Base-by-base conservation (phyloP, 2,797 vertebrate genomes). In the Neosalanx taihuensis region DNA sequence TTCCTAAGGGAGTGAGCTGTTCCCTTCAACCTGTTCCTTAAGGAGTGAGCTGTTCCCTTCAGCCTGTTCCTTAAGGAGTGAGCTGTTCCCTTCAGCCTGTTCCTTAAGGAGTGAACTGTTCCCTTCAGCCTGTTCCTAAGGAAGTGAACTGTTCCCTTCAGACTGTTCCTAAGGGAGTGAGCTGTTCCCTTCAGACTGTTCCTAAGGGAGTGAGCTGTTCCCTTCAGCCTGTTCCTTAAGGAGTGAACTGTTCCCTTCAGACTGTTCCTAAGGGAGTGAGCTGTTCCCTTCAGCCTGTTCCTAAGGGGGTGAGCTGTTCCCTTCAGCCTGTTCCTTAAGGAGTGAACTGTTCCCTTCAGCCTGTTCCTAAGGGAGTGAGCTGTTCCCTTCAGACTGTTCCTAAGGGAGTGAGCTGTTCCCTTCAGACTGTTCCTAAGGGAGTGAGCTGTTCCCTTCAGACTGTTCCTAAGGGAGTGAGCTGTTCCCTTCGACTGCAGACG, bases 81-180 rank as follows among this genome's bases (percentile, higher is more conserved):
- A 64, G 18, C 56, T 49, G 37, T 23, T 59, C 6, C 23, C 18
- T 75, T 63, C 68, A 26, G 23, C 23, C 23, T 26, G 23, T 26
- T 26, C 23, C 23, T 26, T 1, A 26, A 1, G 23, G 23, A 26
- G 68, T 57, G 64, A 64, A 18, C 56, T 49, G 37, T 23, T 59
- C 6, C 23, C 18, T 75, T 63, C 68, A 26, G 23, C 23, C 23
- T 26, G 23, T 26, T 26, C 23, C 23, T 26, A 26, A 67, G 41
- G 31, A 31, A 67, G 68, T 57, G 64, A 64, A 18, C 56, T 49
- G 37, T 23, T 59, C 6, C 23, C 18, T 75, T 63, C 68, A n/a
- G 35, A 31, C 35, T 56, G 63, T 1, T 26, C 23, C 23, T 26
- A 1, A 26, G 1, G 23, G 23, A 26, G 68, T 57, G 64, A 64